Evolutionary conservation across 2,888 invertebrate species (phyloP).

Genomic region (Ferdinandea cuprea): DNA sequence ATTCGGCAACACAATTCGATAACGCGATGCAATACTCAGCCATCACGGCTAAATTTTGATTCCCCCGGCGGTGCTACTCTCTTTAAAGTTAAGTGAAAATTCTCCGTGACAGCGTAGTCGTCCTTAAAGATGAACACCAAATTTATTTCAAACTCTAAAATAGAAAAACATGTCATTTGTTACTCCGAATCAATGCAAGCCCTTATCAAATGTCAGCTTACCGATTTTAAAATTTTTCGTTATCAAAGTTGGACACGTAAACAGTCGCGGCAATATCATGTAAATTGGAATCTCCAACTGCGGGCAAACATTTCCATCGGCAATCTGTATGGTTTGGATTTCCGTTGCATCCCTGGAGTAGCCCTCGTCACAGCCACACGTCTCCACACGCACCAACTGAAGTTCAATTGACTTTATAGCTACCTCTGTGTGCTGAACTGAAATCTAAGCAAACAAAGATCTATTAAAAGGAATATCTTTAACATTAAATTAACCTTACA

Average conservation of each 20-base stretch:
- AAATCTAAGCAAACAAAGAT: constrained; percentile 84
- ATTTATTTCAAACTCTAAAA: constrained; percentile 97
- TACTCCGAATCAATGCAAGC: too few species aligned
- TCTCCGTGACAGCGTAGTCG: constrained; percentile 96
- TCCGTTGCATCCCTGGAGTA: constrained; percentile 98
- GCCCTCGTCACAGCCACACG: constrained; percentile 96
- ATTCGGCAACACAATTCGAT: constrained; percentile 25
- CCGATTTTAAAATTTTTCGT: constrained; percentile 98
- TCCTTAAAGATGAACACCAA: constrained; percentile 96
- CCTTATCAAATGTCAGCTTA: constrained; percentile 82
- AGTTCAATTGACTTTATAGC: constrained; percentile 96
- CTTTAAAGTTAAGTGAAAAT: constrained; percentile 87
- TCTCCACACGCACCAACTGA: constrained; percentile 96
- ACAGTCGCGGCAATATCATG: constrained; percentile 97
- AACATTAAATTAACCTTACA: constrained; percentile 83
- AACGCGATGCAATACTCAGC: constrained; percentile 43
- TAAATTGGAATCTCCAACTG: constrained; percentile 93
- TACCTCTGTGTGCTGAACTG: constrained; percentile 91
- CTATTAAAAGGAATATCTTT: background rate
- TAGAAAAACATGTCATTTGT: constrained; percentile 63
- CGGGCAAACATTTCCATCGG: constrained; percentile 94
- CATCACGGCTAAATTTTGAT: constrained; percentile 75
- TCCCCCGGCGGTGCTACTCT: constrained; percentile 76
- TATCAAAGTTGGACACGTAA: constrained; percentile 95
- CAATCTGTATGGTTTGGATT: constrained; percentile 98